Evolutionary conservation across 1,140 invertebrate species (phyloP), one percentile per base, ranked within the genome.

Genomic region (Gonatopus flavifemur): DNA sequence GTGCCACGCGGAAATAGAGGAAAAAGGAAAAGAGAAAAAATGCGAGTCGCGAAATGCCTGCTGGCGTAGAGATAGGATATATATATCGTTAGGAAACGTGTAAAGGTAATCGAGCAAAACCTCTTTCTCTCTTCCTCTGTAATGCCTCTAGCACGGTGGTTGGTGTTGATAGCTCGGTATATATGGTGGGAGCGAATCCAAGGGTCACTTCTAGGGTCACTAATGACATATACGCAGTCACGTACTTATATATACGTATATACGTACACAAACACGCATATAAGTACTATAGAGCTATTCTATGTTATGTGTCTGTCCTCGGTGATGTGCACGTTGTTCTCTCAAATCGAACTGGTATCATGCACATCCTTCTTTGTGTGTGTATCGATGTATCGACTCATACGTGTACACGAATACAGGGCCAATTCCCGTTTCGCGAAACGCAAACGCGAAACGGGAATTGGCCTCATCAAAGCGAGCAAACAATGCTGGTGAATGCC

Each of bases 391-490:
- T 28, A 28, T n/a, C n/a, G n/a, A n/a, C n/a, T n/a, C 57, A 50
- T 55, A 66, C 49, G 54, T n/a, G n/a, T n/a, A n/a, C 39, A 47
- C 21, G 43, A 22, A 31, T 36, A 18, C 18, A 32, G 7, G 38
- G 44, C 25, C 25, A 7, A n/a, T n/a, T n/a, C n/a, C n/a, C n/a
- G n/a, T n/a, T n/a, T n/a, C 60, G 59, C 51, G n/a, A 50, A 56
- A 57, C 59, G 55, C 50, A 52, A 59, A 60, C 54, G 62, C 66
- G 63, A 74, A 70, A 69, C 66, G 70, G 67, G 74, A 75, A 78
- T 77, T 78, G 73, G 73, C 72, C 71, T 77, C 74, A 76, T 78
- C 74, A 77, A 78, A 77, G 72, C 71, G 67, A 76, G 67, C 72
- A 77, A 77, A 76, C 70, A 76, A 76, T 75, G 71, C 67, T 62